Conservation (phyloP, 2,113 vertebrate species). For the Psophia crepitans region DNA sequence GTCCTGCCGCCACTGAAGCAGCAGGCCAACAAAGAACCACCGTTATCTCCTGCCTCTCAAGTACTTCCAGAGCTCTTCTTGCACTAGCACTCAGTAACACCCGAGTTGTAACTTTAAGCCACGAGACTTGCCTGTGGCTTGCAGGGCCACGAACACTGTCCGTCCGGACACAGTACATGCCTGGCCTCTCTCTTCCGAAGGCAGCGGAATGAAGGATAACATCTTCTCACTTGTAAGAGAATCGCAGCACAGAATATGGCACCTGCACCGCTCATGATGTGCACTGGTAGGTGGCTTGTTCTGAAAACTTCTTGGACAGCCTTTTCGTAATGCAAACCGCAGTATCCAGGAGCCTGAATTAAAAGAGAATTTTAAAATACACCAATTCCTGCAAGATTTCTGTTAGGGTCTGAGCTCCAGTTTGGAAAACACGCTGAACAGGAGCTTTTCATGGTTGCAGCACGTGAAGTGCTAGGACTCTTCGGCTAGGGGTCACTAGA, state of each 20-base stretch:
- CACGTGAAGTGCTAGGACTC: background rate
- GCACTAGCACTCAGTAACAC: background rate
- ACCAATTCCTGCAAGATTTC: background rate
- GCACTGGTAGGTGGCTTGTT: background rate
- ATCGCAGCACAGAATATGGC: background rate
- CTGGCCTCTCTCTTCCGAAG: background rate
- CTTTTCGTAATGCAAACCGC: background rate
- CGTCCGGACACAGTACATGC: no score
- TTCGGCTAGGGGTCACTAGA: constrained; percentile 5
- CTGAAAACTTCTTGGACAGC: background rate
- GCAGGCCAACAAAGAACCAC: background rate
- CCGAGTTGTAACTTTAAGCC: background rate
- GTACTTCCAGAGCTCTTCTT: background rate
- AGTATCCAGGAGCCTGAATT: background rate
- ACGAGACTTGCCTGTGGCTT: background rate
- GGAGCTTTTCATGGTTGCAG: background rate
- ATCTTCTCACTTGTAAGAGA: background rate
- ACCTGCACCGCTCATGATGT: background rate
- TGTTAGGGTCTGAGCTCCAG: background rate
- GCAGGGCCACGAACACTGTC: background rate
- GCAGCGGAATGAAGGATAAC: background rate
- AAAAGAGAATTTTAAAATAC: background rate
- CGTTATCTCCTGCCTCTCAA: background rate
- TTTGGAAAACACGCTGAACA: background rate
- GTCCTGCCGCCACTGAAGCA: background rate